Conservation (phyloP, 2,888 invertebrate species). For the Flexamia atlantica region DNA sequence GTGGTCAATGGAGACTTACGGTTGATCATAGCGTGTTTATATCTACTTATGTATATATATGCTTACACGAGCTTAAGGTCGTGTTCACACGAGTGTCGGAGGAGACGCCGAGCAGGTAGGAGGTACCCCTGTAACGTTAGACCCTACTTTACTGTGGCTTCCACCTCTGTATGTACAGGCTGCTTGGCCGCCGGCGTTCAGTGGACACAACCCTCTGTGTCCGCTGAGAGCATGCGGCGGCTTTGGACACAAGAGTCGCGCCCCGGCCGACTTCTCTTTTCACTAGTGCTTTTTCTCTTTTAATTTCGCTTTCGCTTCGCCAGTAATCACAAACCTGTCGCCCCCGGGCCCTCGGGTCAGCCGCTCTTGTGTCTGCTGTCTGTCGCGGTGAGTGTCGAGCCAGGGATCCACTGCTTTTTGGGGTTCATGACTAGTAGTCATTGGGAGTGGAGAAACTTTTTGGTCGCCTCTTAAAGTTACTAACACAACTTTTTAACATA, state of each 20-base stretch:
- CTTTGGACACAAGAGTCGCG: conserved; percentile 48
- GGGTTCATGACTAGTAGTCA: too few relatives aligned
- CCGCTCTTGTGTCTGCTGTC: conserved; percentile 46
- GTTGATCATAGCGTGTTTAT: too few relatives aligned
- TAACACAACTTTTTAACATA: too few relatives aligned
- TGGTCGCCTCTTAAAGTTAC: too few relatives aligned
- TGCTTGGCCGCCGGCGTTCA: conserved; percentile 21
- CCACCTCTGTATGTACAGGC: background rate
- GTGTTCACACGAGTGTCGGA: too few relatives aligned
- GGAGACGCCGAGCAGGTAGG: conserved; percentile 26
- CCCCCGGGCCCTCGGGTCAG: background rate
- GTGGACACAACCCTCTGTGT: background rate
- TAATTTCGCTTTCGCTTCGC: conserved; percentile 53
- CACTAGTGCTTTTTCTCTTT: conserved; percentile 22
- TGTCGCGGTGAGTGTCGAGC: background rate
- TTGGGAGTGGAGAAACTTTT: too few relatives aligned
- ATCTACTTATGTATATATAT: too few relatives aligned
- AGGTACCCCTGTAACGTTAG: conserved; percentile 41
- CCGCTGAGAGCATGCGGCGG: conserved; percentile 33
- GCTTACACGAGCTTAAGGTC: too few relatives aligned
- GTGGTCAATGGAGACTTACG: too few relatives aligned
- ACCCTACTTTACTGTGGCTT: conserved; percentile 47
- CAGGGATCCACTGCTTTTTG: background rate
- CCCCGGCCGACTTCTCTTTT: background rate
- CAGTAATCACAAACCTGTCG: background rate